Evolutionary conservation across 2,113 vertebrate species (phyloP).

Genomic region (Peromyscus californicus): DNA sequence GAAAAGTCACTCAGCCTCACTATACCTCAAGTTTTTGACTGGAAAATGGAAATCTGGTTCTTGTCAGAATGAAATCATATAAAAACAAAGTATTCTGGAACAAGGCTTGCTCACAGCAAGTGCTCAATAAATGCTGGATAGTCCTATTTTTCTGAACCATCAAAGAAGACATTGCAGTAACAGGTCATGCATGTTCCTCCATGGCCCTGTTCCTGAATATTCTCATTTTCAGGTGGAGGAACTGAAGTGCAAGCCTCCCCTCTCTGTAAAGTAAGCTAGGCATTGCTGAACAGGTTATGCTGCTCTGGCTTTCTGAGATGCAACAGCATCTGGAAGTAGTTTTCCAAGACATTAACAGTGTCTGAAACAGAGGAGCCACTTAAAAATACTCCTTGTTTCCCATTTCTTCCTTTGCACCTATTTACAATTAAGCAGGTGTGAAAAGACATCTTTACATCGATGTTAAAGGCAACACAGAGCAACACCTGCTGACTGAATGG

Average conservation of each 20-base stretch:
- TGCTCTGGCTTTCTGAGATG: background rate
- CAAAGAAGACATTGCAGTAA: background rate
- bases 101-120: background rate
- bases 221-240: background rate
- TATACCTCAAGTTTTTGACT: background rate
- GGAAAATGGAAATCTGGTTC: background rate
- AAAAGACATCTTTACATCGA: background rate
- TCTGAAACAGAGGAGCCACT: background rate
- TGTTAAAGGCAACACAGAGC: background rate
- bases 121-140: background rate
- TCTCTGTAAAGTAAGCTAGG: background rate
- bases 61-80: background rate
- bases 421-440: background rate
- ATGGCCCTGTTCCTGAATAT: background rate
- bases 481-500: background rate
- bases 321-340: background rate
- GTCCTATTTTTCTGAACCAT: background rate
- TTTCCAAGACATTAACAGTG: background rate
- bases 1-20: background rate
- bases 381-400: background rate
- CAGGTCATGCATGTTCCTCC: background rate
- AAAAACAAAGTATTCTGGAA: conserved; percentile 24
- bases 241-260: background rate
- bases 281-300: background rate
- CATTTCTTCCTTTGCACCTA: background rate